Evolutionary conservation across 2,888 invertebrate species (phyloP).

Genomic region (Oligia fasciuncula): DNA sequence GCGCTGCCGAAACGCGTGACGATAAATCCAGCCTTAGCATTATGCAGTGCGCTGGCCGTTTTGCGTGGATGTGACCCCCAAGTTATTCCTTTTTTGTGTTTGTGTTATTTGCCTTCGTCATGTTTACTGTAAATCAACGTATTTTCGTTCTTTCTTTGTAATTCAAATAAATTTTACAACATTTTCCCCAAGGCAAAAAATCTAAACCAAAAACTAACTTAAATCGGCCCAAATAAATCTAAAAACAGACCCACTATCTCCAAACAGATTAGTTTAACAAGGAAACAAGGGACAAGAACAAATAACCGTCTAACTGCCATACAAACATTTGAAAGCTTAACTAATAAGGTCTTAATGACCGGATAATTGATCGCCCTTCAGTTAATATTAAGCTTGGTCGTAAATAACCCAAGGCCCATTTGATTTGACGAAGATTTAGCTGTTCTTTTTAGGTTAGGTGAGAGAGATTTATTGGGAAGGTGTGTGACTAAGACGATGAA

Average conservation of each 20-base stretch:
- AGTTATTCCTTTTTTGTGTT: neutral
- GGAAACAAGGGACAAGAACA: slow-evolving; percentile 51
- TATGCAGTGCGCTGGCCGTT: neutral
- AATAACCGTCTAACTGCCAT: slow-evolving; percentile 48
- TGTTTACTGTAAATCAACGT: neutral
- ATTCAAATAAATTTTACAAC: neutral
- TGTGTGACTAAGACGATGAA: slow-evolving; percentile 8
- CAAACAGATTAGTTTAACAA: slow-evolving; percentile 45
- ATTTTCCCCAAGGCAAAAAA: neutral
- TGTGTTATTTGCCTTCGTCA: neutral
- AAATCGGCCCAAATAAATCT: slow-evolving; percentile 1
- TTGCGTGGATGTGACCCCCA: neutral
- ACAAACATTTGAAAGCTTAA: slow-evolving; percentile 60
- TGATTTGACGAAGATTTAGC: slow-evolving; percentile 57
- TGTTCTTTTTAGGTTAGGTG: slow-evolving; percentile 10
- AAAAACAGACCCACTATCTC: slow-evolving; percentile 34
- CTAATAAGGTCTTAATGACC: slow-evolving; percentile 70
- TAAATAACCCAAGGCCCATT: slow-evolving; percentile 52
- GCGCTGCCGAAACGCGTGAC: too few species aligned
- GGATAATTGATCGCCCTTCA: slow-evolving; percentile 72
- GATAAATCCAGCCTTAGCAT: neutral
- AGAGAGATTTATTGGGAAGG: slow-evolving; percentile 17
- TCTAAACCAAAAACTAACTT: slow-evolving; percentile 1
- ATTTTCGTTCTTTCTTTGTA: neutral
- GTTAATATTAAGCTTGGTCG: slow-evolving; percentile 70